Base-by-base conservation (phyloP, 1,140 invertebrate genomes). In the Sitodiplosis mosellana region DNA sequence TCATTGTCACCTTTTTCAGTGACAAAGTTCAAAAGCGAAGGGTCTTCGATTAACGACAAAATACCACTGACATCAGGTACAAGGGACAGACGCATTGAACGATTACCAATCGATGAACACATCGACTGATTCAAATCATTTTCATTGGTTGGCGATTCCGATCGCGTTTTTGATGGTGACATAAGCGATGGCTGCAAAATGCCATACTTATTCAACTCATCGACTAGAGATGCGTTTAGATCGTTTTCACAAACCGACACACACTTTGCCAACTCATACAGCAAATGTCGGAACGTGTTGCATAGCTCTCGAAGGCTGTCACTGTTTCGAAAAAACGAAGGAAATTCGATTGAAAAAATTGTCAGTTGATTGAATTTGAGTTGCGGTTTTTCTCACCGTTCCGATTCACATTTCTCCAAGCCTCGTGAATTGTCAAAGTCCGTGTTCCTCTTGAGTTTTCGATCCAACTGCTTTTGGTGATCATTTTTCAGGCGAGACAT, bases 241-340 rank as follows among this genome's bases (percentile, higher is more conserved):
- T 83, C 82, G 56, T 83, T 78, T 63, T 87, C 83, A 48, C 80
- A 83, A 46, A 72, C 68, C 2, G 70, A 71, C 54, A 82, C 80
- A 60, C 83, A 84, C 50, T 75, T 75, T 22, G 80, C 68, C 52
- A 85, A 63, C 53, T 82, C 76, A 8, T 68, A 65, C 21, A 84
- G 64, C 8, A 79, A 67, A 19, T 52, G 54, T 21, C 61, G 58
- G 41, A 64, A 60, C 33, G 57, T 57, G 36, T 54, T 56, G 1
- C 59, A 65, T n/a, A 65, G 37, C 21, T 64, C 60, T 36, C 59
- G 50, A 6, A 64, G 42, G n/a, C 55, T 57, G 53, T 64, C 62
- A 4, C 27, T 27, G 10, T 27, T n/a, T n/a, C n/a, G 27, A 27
- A 27, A 27, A 27, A 27, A 27, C 10, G 27, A 27, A 5, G 27